Conservation (phyloP, 1,140 invertebrate genomes). For the Propsilocerus akamusi region DNA sequence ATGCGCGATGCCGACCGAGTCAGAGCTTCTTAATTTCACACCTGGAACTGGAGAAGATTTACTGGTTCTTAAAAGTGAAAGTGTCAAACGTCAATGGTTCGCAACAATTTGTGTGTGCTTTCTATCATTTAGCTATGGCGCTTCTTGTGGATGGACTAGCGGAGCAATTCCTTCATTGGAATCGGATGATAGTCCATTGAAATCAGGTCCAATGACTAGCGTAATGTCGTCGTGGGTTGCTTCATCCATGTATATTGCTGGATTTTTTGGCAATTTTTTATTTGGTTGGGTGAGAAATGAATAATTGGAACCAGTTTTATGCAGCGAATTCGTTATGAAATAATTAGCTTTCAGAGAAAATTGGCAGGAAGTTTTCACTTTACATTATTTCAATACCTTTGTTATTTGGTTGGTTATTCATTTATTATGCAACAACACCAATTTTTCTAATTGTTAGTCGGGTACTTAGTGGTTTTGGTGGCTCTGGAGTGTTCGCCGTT, state of each 20-base stretch:
- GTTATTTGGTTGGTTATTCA: slow-evolving; percentile 17
- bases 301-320: background rate
- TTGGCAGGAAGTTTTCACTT: background rate
- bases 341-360: background rate
- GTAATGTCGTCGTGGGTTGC: slow-evolving; percentile 32
- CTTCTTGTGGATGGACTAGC: slow-evolving; percentile 27
- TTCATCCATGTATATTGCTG: slow-evolving; percentile 29
- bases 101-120: background rate
- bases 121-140: slow-evolving; percentile 9
- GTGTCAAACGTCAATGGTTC: background rate
- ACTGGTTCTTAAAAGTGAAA: too few relatives aligned
- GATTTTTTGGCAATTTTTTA: slow-evolving; percentile 26
- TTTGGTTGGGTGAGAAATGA: slow-evolving; percentile 25
- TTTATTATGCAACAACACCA: slow-evolving; percentile 21
- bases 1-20: too few relatives aligned
- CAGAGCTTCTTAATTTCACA: too few relatives aligned
- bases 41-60: too few relatives aligned
- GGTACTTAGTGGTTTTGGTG: slow-evolving; percentile 24
- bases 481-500: slow-evolving; percentile 24
- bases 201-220: slow-evolving; percentile 12
- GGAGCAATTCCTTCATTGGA: slow-evolving; percentile 27
- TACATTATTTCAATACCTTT: background rate
- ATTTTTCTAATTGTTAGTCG: slow-evolving; percentile 20
- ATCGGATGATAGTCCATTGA: slow-evolving; percentile 14
- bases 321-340: background rate